phyloP scores from a whole-genome alignment of 2,888 invertebrate species.

The Argyresthia albistria region DNA sequence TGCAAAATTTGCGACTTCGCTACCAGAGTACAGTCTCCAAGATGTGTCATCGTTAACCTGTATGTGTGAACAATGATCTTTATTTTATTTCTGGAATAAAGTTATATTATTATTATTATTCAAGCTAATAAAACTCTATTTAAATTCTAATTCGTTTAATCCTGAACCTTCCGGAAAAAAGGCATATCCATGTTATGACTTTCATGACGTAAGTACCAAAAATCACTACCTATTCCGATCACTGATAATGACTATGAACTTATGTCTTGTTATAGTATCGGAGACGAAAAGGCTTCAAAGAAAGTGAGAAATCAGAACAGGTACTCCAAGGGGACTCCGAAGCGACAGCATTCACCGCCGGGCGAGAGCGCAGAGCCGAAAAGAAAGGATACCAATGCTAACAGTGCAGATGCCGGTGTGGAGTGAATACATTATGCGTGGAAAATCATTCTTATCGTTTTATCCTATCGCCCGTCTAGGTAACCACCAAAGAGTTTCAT shows the following conservation, averaged over 20 bases:
- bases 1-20: no score
- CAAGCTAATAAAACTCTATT: no score
- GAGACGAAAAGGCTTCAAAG: constrained; percentile 74
- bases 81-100: no score
- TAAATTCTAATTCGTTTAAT: no score
- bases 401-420: not conserved
- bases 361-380: constrained; percentile 34
- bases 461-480: not conserved
- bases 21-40: no score
- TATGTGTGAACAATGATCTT: no score
- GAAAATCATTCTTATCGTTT: not conserved
- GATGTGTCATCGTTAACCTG: no score
- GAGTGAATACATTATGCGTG: not conserved
- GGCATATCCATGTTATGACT: no score
- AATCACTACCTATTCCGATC: not conserved
- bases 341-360: constrained; percentile 33
- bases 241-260: not conserved
- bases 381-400: constrained; percentile 20
- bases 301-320: constrained; percentile 79
- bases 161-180: no score
- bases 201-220: no score
- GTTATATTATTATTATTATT: no score
- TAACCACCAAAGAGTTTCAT: no score
- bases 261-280: constrained; percentile 58
- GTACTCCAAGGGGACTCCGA: constrained; percentile 40